Evolutionary conservation across 2,888 invertebrate genomes (phyloP).

Genomic region (Drosophila greeni): DNA sequence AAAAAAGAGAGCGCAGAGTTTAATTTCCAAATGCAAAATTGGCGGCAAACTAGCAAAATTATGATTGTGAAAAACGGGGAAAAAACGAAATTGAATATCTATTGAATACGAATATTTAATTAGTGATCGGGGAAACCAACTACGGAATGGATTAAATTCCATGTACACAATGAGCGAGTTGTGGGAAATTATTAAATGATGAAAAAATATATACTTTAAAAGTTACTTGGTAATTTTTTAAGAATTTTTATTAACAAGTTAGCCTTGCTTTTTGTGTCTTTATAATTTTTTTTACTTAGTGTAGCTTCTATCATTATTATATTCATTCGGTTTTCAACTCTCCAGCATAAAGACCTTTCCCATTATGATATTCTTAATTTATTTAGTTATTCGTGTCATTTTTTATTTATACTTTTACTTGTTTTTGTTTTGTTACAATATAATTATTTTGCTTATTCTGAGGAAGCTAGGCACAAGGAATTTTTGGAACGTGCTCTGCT

Average conservation of each 20-base stretch:
- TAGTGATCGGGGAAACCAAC: slow-evolving; percentile 3
- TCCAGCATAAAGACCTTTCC: no score
- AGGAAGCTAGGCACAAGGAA: no score
- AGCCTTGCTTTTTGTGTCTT: background rate
- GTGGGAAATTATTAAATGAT: background rate
- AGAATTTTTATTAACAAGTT: background rate
- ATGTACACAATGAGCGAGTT: background rate
- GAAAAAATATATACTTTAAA: background rate
- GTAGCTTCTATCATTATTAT: background rate
- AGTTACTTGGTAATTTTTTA: no score
- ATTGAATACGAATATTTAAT: slow-evolving; percentile 28
- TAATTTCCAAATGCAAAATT: slow-evolving; percentile 37
- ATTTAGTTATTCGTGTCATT: no score
- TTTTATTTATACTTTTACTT: background rate
- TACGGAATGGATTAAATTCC: background rate
- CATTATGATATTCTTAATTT: background rate
- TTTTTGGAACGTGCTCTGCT: no score
- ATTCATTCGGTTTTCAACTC: background rate
- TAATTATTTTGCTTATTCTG: no score
- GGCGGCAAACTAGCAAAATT: background rate
- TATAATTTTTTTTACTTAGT: background rate
- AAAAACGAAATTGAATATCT: slow-evolving; percentile 7
- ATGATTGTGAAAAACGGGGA: slow-evolving; percentile 1
- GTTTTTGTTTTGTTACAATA: no score
- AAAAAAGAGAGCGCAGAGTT: slow-evolving; percentile 22